Percentiles rank a stretch among this genome's conserved stretches.
These are phyloP conservation scores for Microcebus jonahi DNA, from an alignment of 2,113 vertebrate species.

Conservation along the genomic window DNA sequence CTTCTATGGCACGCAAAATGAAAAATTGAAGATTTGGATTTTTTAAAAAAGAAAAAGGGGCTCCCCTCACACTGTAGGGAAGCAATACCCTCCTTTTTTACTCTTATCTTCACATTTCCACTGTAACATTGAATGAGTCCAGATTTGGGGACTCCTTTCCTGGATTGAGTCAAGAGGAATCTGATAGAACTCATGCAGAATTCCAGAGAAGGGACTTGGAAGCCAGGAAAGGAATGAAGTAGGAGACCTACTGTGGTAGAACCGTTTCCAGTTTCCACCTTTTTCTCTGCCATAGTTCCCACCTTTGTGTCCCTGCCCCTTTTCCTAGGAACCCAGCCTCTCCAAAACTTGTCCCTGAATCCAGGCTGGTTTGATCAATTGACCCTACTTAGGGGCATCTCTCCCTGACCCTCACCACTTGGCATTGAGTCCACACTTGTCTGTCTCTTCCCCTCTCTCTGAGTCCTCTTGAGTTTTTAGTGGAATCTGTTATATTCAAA, in stretches of 20 bases:
- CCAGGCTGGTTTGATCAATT: background rate
- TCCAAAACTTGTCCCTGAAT: background rate
- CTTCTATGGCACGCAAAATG: background rate
- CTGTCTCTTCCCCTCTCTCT: too few species aligned
- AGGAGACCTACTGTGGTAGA: background rate
- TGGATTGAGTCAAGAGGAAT: background rate
- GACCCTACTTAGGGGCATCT: too few species aligned
- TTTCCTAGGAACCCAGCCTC: background rate
- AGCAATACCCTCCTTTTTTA: background rate
- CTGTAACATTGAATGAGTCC: too few species aligned
- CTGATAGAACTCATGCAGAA: background rate
- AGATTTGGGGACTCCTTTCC: background rate
- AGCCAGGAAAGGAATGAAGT: background rate
- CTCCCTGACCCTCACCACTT: too few species aligned
- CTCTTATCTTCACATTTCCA: background rate
- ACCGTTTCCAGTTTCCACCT: background rate
- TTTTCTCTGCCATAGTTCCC: background rate
- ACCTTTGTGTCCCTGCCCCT: rapidly evolving
- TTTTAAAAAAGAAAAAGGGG: background rate
- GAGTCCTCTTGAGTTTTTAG: background rate
- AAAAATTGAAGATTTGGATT: background rate
- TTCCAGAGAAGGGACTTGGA: background rate
- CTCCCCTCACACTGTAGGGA: rapidly evolving
- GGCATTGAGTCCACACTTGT: background rate
- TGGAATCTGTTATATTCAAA: background rate